Percentiles rank a stretch among this genome's conserved stretches.
Conservation (phyloP, 2,113 vertebrate species). For the Engraulis encrasicolus region DNA sequence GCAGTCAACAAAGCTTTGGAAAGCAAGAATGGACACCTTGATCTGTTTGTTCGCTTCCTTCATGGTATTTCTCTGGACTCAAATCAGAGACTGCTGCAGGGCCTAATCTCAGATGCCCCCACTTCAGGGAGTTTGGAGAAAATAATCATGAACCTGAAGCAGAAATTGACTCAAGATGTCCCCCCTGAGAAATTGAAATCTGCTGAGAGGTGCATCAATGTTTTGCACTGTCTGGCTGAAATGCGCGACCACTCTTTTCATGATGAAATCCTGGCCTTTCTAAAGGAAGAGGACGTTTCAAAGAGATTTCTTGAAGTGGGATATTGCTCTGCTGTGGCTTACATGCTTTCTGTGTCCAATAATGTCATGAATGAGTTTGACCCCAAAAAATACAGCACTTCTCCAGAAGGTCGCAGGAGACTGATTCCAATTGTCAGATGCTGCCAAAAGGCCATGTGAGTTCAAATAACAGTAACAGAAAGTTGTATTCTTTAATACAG, state of each 20-base stretch:
- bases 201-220: constrained; percentile 48
- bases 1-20: not conserved
- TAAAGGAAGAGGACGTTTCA: not conserved
- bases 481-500: no score
- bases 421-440: constrained; percentile 31
- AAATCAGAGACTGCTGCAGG: not conserved
- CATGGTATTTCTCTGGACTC: not conserved
- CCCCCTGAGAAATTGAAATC: no score
- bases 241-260: constrained; percentile 61
- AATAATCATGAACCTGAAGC: constrained; percentile 49
- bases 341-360: constrained; percentile 32
- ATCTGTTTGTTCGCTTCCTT: not conserved
- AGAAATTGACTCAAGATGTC: constrained; percentile 40
- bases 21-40: constrained; percentile 1
- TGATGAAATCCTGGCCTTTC: constrained; percentile 55
- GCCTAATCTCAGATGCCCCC: not conserved
- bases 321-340: constrained; percentile 35
- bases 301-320: constrained; percentile 12
- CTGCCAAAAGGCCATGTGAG: constrained; percentile 35
- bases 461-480: not conserved
- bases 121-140: constrained; percentile 42
- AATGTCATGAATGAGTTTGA: constrained; percentile 29
- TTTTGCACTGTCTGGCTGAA: constrained; percentile 58
- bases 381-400: constrained; percentile 32
- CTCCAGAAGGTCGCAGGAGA: constrained; percentile 20